Evolutionary conservation across 1,140 invertebrate species (phyloP).

Genomic region (Musca vetustissima): DNA sequence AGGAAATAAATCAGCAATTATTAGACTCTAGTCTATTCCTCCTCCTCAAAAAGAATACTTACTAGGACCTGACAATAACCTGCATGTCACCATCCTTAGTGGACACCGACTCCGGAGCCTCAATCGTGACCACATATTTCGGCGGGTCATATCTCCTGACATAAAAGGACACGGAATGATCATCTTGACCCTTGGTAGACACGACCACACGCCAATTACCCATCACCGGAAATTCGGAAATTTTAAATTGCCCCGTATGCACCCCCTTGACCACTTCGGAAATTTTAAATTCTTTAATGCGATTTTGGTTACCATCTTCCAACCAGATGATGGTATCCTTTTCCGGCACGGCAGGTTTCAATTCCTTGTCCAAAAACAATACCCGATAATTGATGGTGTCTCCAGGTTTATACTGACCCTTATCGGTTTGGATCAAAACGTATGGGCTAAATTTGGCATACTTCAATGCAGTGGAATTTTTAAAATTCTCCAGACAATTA

Average conservation of each 20-base stretch:
- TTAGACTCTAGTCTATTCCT: no score
- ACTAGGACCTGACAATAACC: conserved; percentile 77
- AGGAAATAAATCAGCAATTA: conserved; percentile 61
- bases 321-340: conserved; percentile 60
- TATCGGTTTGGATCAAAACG: conserved; percentile 91
- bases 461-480: conserved; percentile 90
- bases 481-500: no score
- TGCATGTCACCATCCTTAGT: conserved; percentile 79
- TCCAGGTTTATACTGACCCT: conserved; percentile 89
- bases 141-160: conserved; percentile 88
- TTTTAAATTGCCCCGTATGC: no score
- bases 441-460: conserved; percentile 70
- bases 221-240: conserved; percentile 80
- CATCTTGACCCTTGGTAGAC: conserved; percentile 32
- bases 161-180: conserved; percentile 41
- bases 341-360: conserved; percentile 74
- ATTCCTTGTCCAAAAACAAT: no score
- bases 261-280: conserved; percentile 73
- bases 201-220: conserved; percentile 77
- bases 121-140: conserved; percentile 84
- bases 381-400: no score
- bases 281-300: conserved; percentile 76
- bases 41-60: no score
- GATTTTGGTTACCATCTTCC: conserved; percentile 43
- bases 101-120: conserved; percentile 77